Base-by-base conservation (phyloP, 2,797 vertebrate species). In the Fistularia commersonii region DNA sequence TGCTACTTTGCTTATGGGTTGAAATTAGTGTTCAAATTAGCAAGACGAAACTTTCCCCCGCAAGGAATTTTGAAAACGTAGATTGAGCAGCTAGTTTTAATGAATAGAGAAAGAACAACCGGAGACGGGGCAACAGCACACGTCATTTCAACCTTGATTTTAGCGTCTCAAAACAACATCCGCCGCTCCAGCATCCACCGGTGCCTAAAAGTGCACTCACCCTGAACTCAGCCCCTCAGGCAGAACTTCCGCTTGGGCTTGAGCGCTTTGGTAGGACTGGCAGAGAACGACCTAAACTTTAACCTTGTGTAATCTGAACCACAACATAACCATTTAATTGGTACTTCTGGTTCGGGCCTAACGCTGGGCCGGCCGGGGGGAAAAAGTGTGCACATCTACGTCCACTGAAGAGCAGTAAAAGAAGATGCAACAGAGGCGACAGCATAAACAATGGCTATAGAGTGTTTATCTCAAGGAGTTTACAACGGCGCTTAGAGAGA, bases 391-490 rank as follows among this genome's bases (percentile, higher is more conserved):
- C 57, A 41, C 53, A 53, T 38, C 23, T 44, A 57, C 43, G 8
- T 12, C n/a, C n/a, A 37, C 11, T 45, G 44, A 54, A 39, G 43
- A 7, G 11, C 35, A 59, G 42, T 47, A 42, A 56, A 42, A 40
- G 6, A 42, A n/a, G n/a, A 54, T 23, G 23, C 45, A 59, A 39
- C 37, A 45, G 48, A 50, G 46, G 48, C 23, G 48, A 59, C 34
- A 44, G 40, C 15, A 47, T 58, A 45, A 71, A 69, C 66, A 61
- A 31, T 7, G 14, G 64, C 23, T 41, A 51, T 14, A 35, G 45
- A 36, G 54, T 69, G 61, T 76, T 78, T 72, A 57, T 44, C 50
- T 60, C 47, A 66, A 54, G 14, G 32, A 43, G 42, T 23, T 8
- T 23, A 23, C 23, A 23, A 23, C 23, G 23, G 23, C 42, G 5